phyloP scores from a whole-genome alignment of 1,140 invertebrate species.

The Zaprionus inermis region DNA sequence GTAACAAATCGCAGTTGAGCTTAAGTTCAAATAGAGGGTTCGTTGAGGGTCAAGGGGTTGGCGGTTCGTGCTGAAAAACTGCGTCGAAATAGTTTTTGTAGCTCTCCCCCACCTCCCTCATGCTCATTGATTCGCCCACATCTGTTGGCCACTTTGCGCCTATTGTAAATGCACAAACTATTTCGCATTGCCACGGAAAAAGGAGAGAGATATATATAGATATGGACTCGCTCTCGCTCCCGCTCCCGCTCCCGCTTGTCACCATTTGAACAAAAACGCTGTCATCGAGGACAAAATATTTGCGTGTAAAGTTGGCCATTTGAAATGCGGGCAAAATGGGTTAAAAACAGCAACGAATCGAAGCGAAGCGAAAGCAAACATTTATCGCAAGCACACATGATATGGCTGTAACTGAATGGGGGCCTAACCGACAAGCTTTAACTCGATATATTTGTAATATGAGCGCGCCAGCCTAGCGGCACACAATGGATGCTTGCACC shows the following conservation, averaged over 20 bases:
- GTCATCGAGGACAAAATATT: slow-evolving; percentile 41
- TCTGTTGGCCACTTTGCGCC: slow-evolving; percentile 56
- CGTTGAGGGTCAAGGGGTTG: slow-evolving; percentile 13
- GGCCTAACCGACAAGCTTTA: slow-evolving; percentile 39
- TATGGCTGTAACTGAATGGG: slow-evolving; percentile 31
- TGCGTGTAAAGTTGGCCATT: slow-evolving; percentile 37
- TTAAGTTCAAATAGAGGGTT: slow-evolving; percentile 35
- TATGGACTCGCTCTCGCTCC: slow-evolving; percentile 17
- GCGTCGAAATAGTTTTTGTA: slow-evolving; percentile 63
- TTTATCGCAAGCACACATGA: slow-evolving; percentile 35
- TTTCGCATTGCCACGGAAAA: slow-evolving; percentile 53
- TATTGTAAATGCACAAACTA: slow-evolving; percentile 57
- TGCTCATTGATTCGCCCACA: slow-evolving; percentile 1
- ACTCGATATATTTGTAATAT: slow-evolving; percentile 50
- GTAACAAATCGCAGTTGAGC: not conserved
- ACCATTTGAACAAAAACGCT: slow-evolving; percentile 56
- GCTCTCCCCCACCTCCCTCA: slow-evolving; percentile 10
- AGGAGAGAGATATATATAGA: slow-evolving; percentile 28
- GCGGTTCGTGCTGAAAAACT: slow-evolving; percentile 61
- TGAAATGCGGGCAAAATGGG: slow-evolving; percentile 55
- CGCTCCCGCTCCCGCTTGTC: slow-evolving; percentile 15
- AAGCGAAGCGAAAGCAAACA: slow-evolving; percentile 11
- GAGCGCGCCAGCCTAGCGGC: not conserved
- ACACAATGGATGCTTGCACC: not conserved
- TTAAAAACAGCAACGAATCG: not conserved